These are phyloP conservation scores for Zoanthus gigantus DNA, from an alignment of 92 coral and sea anemone genomes.

Conservation along the genomic window DNA sequence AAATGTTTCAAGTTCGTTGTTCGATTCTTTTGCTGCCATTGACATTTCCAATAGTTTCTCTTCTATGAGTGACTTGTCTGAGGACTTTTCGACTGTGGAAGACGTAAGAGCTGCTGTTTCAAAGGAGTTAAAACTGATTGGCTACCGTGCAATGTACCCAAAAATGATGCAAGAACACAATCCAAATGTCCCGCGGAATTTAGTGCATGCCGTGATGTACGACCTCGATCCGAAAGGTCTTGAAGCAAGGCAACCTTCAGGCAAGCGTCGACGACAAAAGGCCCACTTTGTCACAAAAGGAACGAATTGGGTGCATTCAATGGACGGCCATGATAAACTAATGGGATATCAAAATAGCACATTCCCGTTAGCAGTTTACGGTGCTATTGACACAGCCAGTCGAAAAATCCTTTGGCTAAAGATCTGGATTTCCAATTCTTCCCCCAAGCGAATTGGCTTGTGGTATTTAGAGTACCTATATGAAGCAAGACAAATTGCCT, in stretches of 20 bases:
- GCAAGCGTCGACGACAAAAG: constrained; percentile 34
- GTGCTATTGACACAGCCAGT: constrained; percentile 36
- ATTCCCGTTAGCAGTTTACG: constrained; percentile 31
- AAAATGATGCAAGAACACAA: constrained; percentile 24
- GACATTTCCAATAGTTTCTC: no score
- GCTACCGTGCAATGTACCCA: constrained; percentile 27
- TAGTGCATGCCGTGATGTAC: constrained; percentile 38
- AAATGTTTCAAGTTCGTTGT: no score
- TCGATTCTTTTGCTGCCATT: no score
- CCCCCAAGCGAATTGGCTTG: constrained; percentile 54
- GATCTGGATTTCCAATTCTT: constrained; percentile 56
- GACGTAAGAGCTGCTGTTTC: constrained; percentile 22
- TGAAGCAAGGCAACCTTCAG: constrained; percentile 34
- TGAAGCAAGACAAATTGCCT: constrained; percentile 49
- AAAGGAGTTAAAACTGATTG: constrained; percentile 17
- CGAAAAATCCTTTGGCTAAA: constrained; percentile 51
- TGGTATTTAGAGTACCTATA: constrained; percentile 51
- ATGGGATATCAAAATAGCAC: constrained; percentile 45
- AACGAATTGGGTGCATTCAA: constrained; percentile 41
- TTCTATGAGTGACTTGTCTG: no score
- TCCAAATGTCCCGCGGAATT: constrained; percentile 31
- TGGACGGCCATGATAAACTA: constrained; percentile 34
- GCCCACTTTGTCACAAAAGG: constrained; percentile 29
- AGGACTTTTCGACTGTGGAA: constrained; percentile 14
- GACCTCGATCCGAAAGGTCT: constrained; percentile 43